Base-by-base conservation (phyloP, 2,888 invertebrate genomes). In the Trichopria drosophilae region DNA sequence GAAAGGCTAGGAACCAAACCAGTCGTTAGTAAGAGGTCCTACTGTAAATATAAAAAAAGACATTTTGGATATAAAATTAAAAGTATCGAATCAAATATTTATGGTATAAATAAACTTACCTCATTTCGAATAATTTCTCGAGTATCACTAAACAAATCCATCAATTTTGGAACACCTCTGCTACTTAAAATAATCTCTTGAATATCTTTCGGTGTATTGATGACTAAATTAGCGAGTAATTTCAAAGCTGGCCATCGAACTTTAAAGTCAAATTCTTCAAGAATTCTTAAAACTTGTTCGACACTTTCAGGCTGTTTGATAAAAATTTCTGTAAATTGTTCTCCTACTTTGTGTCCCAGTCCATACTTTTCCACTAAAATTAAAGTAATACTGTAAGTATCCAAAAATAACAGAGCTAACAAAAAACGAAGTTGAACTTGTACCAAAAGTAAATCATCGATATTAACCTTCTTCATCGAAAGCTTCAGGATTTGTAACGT, bases 311-410 rank as follows among this genome's bases (percentile, higher is more conserved):
- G 78, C 63, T 87, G 87, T 75, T 97, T 97, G 23, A 95, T 88
- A 73, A 95, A 96, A 83, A 97, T 96, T 78, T 97, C 97, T 0
- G 97, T 95, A 75, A 97, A 98, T 68, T 93, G 93, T 69, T 90
- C 90, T 1, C 94, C 93, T 19, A 93, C 84, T 72, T 89, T 88
- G 46, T 62, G 67, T 10, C 68, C 59, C 24, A 67, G 61, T 43
- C 71, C 69, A 32, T 73, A 65, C 31, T 73, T 70, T 3, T 72
- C 67, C n/a, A 71, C 76, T 64, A 64, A 23, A 61, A 62, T 12
- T 44, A 23, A 22, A 22, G 15, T 22, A 18, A 3, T 18, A 7
- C 2, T 13, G 2, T 2, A 13, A 16, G 12, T 15, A 16, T 15
- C 16, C 10, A 19, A 18, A 4, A 5, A 16, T 15, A 34, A 18